Conservation (phyloP, 2,797 vertebrate genomes). For the Syngnathus rostellatus region DNA sequence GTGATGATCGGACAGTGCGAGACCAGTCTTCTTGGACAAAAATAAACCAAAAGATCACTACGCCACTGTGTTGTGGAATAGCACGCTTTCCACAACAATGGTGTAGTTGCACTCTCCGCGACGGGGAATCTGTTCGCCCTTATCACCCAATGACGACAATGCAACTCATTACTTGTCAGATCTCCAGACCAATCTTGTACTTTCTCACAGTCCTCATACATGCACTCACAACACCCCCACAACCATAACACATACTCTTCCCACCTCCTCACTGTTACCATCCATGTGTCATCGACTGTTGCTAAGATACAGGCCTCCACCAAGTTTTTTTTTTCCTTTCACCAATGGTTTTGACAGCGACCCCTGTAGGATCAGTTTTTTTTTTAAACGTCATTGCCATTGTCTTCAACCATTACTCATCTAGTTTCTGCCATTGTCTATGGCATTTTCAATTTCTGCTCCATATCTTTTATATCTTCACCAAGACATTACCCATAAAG, state of each 20-base stretch:
- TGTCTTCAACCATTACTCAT: neutral
- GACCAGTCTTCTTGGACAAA: conserved; percentile 17
- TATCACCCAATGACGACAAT: conserved; percentile 34
- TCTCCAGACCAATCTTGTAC: conserved; percentile 57
- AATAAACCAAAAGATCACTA: conserved; percentile 18
- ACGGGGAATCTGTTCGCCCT: conserved; percentile 14
- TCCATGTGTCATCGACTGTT: conserved; percentile 58
- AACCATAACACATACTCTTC: conserved; percentile 41
- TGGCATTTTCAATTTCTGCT: neutral
- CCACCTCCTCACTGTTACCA: conserved; percentile 60
- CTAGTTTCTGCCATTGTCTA: neutral
- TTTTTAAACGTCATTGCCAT: neutral
- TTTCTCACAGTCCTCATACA: conserved; percentile 53
- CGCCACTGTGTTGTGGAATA: conserved; percentile 7
- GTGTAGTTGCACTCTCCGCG: conserved; percentile 7
- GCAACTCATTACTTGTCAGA: conserved; percentile 54
- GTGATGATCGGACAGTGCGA: conserved; percentile 3
- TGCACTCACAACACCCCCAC: conserved; percentile 52
- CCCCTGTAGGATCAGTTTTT: conserved; percentile 30
- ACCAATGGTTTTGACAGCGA: conserved; percentile 38
- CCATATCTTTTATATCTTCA: neutral
- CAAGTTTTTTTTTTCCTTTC: conserved; percentile 24
- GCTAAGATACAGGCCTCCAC: conserved; percentile 64
- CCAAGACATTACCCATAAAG: neutral
- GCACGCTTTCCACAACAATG: conserved; percentile 21